These are phyloP conservation scores for Halesus radiatus DNA, from an alignment of 1,140 invertebrate species.

Conservation along the genomic window DNA sequence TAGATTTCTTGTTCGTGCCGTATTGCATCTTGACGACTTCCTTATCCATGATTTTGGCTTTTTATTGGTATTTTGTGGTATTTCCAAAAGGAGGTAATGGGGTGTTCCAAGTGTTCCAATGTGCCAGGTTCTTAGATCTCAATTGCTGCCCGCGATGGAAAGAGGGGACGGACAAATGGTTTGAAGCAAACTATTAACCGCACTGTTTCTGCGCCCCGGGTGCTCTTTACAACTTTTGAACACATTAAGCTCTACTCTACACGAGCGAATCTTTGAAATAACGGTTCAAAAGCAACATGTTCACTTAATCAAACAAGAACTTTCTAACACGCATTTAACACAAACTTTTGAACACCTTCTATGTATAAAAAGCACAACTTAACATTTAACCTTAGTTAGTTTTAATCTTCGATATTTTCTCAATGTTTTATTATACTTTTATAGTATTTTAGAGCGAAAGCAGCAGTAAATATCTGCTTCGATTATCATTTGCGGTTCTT, in stretches of 20 bases:
- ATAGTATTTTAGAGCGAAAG: too few species aligned
- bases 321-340: too few species aligned
- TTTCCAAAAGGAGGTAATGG: neutral
- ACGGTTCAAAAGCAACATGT: too few species aligned
- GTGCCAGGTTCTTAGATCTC: neutral
- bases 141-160: neutral
- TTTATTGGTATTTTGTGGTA: neutral
- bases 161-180: neutral
- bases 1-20: constrained; percentile 41
- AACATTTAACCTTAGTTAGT: too few species aligned
- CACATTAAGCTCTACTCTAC: neutral
- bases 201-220: neutral
- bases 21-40: constrained; percentile 50
- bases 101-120: neutral
- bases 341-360: too few species aligned
- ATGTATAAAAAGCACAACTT: too few species aligned
- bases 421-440: too few species aligned
- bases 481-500: too few species aligned
- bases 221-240: neutral
- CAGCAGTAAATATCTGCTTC: too few species aligned
- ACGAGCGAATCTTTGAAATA: neutral
- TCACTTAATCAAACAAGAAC: too few species aligned
- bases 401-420: too few species aligned
- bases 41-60: constrained; percentile 26
- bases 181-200: neutral